These are phyloP conservation scores for Dermatemys mawii DNA, from an alignment of 2,113 vertebrate genomes.

Conservation along the genomic window DNA sequence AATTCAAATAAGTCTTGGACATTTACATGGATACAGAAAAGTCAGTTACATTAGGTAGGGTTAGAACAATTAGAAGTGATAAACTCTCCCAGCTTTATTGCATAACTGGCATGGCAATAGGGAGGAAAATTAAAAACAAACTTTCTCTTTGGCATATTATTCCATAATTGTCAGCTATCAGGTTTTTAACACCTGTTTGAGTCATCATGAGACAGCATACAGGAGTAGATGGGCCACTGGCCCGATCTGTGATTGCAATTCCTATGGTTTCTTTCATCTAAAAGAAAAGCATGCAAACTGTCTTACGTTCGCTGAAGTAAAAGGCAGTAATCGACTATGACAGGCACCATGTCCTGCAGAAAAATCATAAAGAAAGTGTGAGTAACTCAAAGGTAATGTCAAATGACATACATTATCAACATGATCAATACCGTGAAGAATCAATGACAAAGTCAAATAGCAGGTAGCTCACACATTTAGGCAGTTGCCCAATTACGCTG, in stretches of 20 bases:
- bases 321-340: slow-evolving; percentile 94
- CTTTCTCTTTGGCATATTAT: background rate
- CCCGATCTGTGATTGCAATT: background rate
- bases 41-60: background rate
- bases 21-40: background rate
- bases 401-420: background rate
- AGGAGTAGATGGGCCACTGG: background rate
- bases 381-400: background rate
- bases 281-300: background rate
- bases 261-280: background rate
- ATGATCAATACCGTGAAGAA: background rate
- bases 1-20: background rate
- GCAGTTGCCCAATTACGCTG: background rate
- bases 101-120: background rate
- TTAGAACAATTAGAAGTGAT: background rate
- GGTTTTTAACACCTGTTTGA: background rate
- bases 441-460: background rate
- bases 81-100: background rate
- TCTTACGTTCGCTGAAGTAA: slow-evolving; percentile 92
- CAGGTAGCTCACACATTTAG: background rate
- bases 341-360: slow-evolving; percentile 89
- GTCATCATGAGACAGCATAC: background rate
- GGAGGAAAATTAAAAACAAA: background rate
- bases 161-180: background rate
- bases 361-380: slow-evolving; percentile 37